phyloP scores from a whole-genome alignment of 30 jellyfish, hydroid and myxozoan species.

The Cassiopea xamachana region DNA sequence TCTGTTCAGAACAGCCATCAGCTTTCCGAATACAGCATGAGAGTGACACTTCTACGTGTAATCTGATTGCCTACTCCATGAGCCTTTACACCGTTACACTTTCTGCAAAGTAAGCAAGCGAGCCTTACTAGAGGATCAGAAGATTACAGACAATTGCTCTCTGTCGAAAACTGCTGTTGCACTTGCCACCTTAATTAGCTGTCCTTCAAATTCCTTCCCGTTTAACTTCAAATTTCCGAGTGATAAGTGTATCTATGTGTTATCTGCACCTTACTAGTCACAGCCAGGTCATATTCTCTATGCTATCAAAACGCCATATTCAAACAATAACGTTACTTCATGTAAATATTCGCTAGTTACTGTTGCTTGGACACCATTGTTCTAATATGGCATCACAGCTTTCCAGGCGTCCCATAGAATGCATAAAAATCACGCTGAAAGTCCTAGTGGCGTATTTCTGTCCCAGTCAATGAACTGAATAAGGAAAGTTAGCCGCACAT shows the following conservation, averaged over 20 bases:
- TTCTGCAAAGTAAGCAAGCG: not conserved
- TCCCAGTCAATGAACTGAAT: not conserved
- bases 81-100: not conserved
- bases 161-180: not conserved
- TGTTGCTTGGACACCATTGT: constrained; percentile 33
- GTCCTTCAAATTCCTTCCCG: not conserved
- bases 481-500: not conserved
- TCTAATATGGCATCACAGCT: constrained; percentile 2
- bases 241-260: not conserved
- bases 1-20: constrained; percentile 35
- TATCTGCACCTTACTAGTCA: not conserved
- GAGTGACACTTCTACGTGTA: not conserved
- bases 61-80: not conserved
- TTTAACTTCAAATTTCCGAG: not conserved
- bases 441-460: not conserved
- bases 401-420: not conserved
- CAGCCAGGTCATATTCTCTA: not conserved
- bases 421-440: not conserved
- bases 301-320: constrained; percentile 28
- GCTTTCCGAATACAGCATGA: not conserved
- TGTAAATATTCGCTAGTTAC: constrained; percentile 27
- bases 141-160: not conserved
- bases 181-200: not conserved
- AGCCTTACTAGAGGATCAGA: not conserved
- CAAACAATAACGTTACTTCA: constrained; percentile 36